These are phyloP conservation scores for Holcopasites calliopsidis DNA, from an alignment of 1,140 invertebrate genomes.

Conservation along the genomic window DNA sequence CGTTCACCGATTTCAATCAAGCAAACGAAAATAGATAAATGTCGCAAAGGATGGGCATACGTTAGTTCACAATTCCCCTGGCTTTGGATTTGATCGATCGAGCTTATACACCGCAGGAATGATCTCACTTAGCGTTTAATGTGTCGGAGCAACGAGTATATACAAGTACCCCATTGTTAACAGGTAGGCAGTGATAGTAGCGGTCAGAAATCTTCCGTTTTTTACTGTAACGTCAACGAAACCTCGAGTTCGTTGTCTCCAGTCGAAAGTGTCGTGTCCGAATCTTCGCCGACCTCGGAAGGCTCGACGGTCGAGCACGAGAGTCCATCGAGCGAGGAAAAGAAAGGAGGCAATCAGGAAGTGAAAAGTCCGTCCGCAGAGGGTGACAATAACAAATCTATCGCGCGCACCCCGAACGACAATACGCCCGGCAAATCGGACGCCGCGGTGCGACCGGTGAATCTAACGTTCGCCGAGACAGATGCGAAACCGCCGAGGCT, in stretches of 20 bases:
- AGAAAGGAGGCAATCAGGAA: slow-evolving; percentile 25
- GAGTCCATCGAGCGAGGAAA: slow-evolving; percentile 39
- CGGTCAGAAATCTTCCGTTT: slow-evolving; percentile 75
- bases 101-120: neutral
- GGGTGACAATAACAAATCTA: neutral
- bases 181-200: slow-evolving; percentile 63
- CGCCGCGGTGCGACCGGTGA: slow-evolving; percentile 80
- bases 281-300: slow-evolving; percentile 54
- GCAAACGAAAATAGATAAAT: too few relatives aligned
- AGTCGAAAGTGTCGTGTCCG: slow-evolving; percentile 67
- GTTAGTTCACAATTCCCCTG: too few relatives aligned
- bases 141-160: slow-evolving; percentile 30
- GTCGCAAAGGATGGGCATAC: too few relatives aligned
- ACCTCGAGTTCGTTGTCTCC: slow-evolving; percentile 72
- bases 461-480: slow-evolving; percentile 83
- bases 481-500: slow-evolving; percentile 82
- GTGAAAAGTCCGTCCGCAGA: slow-evolving; percentile 38
- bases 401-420: neutral
- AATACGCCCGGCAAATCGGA: slow-evolving; percentile 1
- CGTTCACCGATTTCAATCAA: too few relatives aligned
- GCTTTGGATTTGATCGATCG: too few relatives aligned
- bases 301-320: slow-evolving; percentile 24
- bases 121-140: neutral
- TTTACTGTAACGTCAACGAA: slow-evolving; percentile 76
- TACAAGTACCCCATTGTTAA: slow-evolving; percentile 74